These are phyloP conservation scores for Petrolisthes cinctipes DNA, from an alignment of 2,888 invertebrate species.

Conservation along the genomic window DNA sequence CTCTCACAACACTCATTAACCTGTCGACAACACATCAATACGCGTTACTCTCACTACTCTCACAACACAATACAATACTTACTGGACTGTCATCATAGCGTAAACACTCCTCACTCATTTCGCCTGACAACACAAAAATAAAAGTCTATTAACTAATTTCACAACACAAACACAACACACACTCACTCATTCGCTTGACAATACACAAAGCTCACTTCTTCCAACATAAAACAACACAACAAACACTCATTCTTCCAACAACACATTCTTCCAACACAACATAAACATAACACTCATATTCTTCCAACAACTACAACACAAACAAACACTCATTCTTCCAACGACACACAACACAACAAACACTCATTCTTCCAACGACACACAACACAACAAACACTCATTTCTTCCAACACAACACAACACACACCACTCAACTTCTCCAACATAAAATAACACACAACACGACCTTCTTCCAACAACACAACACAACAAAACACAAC, in stretches of 20 bases:
- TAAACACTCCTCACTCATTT: too few species aligned
- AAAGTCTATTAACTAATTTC: too few species aligned
- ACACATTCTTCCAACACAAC: not conserved
- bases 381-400: not conserved
- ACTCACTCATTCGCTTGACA: not conserved
- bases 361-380: not conserved
- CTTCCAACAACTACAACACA: not conserved
- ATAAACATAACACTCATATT: not conserved
- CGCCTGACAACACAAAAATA: too few species aligned
- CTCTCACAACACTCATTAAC: too few species aligned
- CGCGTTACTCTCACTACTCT: too few species aligned
- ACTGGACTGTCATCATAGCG: too few species aligned
- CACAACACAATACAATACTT: too few species aligned
- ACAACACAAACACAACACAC: not conserved
- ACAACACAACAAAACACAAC: not conserved
- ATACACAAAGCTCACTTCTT: not conserved
- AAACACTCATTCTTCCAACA: not conserved
- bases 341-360: not conserved
- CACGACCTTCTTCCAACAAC: not conserved
- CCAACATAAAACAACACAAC: not conserved
- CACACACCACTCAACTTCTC: not conserved
- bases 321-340: not conserved
- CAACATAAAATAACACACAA: not conserved
- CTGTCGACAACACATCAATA: too few species aligned
- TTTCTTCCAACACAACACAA: not conserved